Evolutionary conservation across 2,888 invertebrate genomes (phyloP).

Genomic region (Eustalomyia histrio): DNA sequence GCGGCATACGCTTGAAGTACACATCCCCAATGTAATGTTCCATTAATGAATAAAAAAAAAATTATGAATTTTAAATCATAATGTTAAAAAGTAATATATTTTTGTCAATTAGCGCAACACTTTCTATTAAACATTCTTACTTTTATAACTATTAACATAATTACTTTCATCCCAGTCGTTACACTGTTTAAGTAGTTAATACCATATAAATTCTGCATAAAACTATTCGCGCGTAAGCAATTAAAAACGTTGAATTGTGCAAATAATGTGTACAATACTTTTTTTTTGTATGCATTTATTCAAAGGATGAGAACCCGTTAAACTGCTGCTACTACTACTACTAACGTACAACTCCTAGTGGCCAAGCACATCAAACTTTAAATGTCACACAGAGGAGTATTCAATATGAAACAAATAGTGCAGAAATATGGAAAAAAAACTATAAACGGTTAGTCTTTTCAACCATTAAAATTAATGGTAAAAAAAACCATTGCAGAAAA

Average conservation of each 20-base stretch:
- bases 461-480: constrained; percentile 53
- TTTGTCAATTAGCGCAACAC: too few species aligned
- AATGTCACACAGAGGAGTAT: constrained; percentile 59
- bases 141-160: too few species aligned
- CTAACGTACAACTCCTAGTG: constrained; percentile 47
- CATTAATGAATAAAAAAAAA: too few species aligned
- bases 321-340: constrained; percentile 24
- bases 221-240: constrained; percentile 68
- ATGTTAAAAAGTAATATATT: too few species aligned
- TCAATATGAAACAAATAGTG: constrained; percentile 61
- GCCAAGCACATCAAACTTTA: constrained; percentile 58
- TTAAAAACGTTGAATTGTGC: constrained; percentile 68
- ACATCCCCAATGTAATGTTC: too few species aligned
- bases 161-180: constrained; percentile 42
- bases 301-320: constrained; percentile 54
- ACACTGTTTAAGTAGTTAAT: constrained; percentile 46
- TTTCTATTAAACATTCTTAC: too few species aligned
- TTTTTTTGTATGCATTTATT: constrained; percentile 33
- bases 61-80: too few species aligned
- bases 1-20: too few species aligned
- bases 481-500: constrained; percentile 58
- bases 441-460: constrained; percentile 51
- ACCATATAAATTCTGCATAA: constrained; percentile 54
- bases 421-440: constrained; percentile 48
- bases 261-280: constrained; percentile 62